These are phyloP conservation scores for Chaenocephalus aceratus DNA, from an alignment of 2,113 vertebrate genomes.

Conservation along the genomic window DNA sequence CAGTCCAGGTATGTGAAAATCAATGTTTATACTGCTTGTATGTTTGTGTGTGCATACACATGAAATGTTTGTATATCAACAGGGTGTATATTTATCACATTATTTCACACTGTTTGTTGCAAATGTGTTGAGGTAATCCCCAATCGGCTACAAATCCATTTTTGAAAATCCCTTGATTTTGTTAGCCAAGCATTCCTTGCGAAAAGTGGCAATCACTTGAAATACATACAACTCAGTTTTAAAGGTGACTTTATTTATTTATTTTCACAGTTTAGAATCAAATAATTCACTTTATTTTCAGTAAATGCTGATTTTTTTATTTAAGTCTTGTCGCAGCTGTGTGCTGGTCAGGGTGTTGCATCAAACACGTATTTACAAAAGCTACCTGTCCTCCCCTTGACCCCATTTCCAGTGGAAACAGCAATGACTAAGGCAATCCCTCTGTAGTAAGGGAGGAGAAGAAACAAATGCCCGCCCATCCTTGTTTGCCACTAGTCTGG, in stretches of 20 bases:
- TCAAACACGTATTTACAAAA: constrained; percentile 28
- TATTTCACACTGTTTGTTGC: not conserved
- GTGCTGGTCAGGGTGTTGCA: not conserved
- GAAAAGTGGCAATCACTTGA: not conserved
- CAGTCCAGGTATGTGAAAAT: constrained; percentile 90
- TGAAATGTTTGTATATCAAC: constrained; percentile 1
- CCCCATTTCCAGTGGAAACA: constrained; percentile 30
- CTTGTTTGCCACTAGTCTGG: not conserved
- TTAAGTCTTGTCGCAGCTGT: too few relatives aligned
- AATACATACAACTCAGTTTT: not conserved
- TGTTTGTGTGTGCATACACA: not conserved
- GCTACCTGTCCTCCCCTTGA: constrained; percentile 49
- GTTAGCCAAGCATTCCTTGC: not conserved
- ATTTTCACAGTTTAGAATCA: not conserved
- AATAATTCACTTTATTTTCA: not conserved
- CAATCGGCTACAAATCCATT: not conserved
- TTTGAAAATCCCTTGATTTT: not conserved
- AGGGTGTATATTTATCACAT: not conserved
- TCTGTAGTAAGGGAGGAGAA: not conserved
- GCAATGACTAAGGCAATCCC: constrained; percentile 6
- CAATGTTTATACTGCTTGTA: constrained; percentile 6
- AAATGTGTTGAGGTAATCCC: not conserved
- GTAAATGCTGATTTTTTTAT: not conserved
- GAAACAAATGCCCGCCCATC: not conserved
- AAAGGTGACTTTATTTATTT: not conserved